Base-by-base conservation (phyloP, 2,888 invertebrate genomes). In the Microdon myrmicae region DNA sequence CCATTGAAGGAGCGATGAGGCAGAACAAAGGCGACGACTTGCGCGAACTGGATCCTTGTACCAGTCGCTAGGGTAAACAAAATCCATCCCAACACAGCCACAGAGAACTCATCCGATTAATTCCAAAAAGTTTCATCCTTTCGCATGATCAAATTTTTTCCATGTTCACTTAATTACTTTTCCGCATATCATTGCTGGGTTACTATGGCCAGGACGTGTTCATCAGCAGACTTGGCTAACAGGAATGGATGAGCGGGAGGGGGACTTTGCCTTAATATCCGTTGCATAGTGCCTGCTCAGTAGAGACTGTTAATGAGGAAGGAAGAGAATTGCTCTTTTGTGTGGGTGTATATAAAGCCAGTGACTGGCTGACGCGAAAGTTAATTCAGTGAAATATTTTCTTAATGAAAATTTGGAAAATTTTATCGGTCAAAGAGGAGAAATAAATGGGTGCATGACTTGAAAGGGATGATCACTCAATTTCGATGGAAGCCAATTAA, bases 91-190 rank as follows among this genome's bases (percentile, higher is more conserved):
- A 9, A 0, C 2, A n/a, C 23, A 9, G n/a, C 3, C 17, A n/a
- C 22, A 17, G 41, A 56, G 32, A 58, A 51, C 51, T 58, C 64
- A 64, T 56, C 45, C 61, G 61, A 64, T 64, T 64, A 64, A 64
- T 64, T 64, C 51, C 56, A 47, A 58, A 64, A 64, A 64, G 58
- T 56, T 64, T 58, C 51, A 58, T 64, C 58, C 58, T 64, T 51
- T 64, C 51, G 64, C 56, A 64, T 64, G 56, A 58, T 64, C 51
- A 58, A 64, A 58, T 58, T 64, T 58, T 56, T 64, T 43, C 58
- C 58, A 58, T 64, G 64, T 64, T 56, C 64, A 64, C 64, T 58
- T 64, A 64, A 64, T 64, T 64, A 64, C 61, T 64, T 56, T 56
- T 64, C 61, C 61, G 56, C 61, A 64, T 64, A 64, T 64, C 64